Evolutionary conservation across 2,113 vertebrate species (phyloP), one percentile per base, ranked within the genome.

Genomic region (Rhodinocichla rosea): DNA sequence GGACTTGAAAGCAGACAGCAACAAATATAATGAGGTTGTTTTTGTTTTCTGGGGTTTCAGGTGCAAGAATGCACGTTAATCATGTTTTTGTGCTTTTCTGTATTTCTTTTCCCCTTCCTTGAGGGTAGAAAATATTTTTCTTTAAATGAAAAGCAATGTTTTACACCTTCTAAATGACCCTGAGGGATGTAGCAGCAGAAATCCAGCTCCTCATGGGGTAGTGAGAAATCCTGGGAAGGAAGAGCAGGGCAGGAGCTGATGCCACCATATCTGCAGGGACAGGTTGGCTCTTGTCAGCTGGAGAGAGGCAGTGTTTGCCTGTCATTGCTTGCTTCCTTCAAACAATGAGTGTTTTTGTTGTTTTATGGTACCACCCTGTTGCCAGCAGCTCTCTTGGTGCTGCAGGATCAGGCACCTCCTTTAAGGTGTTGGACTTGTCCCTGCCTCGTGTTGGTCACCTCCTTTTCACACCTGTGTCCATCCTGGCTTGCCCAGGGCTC

Each of bases 31-130:
- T 0, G 11, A 52, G 7, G 3, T 27, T 76, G 30, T 13, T 37
- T 91, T 89, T 85, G 52, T 64, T 94, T 85, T 69, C 45, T 47
- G 78, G 50, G 47, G 4, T 68, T 94, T 94, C 78, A 57, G 57
- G 53, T 73, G 50, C 1, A 20, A 76, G 63, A 85, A 85, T 1
- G 5, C 6, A 6, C 0, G 0, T 30, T 57, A 47, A 39, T 85
- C 60, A 45, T 17, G 2, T 40, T 93, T 82, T 76, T 56, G 22
- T 79, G 45, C 62, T 68, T 77, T 81, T 87, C 35, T 50, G 1
- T 78, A 23, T 85, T 92, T 92, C 47, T 65, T 90, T 50, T 50
- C 42, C 33, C 3, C 2, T 88, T 80, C 21, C 71, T 90, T 33
- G 55, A 92, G 76, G 64, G 71, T 88, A 42, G 59, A 76, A 92